Percentiles rank a stretch among this genome's conserved stretches.
Evolutionary conservation across 2,797 vertebrate species (phyloP).

Genomic region (Gobio occitaniae): DNA sequence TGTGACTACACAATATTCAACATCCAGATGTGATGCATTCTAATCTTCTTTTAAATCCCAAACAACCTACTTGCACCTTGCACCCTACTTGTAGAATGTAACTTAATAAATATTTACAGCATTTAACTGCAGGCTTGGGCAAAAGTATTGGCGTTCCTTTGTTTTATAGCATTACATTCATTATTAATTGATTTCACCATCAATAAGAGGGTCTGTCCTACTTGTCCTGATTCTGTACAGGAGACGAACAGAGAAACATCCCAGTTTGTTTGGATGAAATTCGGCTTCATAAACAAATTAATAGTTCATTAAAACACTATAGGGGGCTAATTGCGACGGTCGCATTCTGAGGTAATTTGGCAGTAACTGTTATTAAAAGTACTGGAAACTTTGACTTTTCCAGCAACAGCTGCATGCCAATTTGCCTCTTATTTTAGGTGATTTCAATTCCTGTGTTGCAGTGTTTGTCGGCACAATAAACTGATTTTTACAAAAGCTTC

Average conservation of each 20-base stretch:
- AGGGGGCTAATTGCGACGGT: neutral
- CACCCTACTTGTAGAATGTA: neutral
- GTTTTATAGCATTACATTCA: neutral
- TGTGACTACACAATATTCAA: neutral
- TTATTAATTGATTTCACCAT: neutral
- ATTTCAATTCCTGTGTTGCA: neutral
- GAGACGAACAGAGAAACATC: neutral
- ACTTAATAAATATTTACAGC: neutral
- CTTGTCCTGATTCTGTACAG: constrained; percentile 2
- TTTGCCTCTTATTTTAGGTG: neutral
- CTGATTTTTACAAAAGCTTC: constrained; percentile 4
- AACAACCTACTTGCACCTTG: neutral
- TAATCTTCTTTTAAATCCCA: neutral
- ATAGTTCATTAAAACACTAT: neutral
- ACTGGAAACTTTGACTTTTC: constrained; percentile 1
- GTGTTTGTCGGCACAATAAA: neutral
- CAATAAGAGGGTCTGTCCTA: neutral
- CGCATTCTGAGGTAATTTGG: neutral
- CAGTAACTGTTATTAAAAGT: neutral
- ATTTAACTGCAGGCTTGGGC: neutral
- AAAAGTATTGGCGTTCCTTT: neutral
- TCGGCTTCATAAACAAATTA: neutral
- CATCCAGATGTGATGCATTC: neutral
- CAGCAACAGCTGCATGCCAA: neutral
- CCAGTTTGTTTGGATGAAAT: neutral